phyloP scores from a whole-genome alignment of 1,140 invertebrate species.

The Palaemon carinicauda region DNA sequence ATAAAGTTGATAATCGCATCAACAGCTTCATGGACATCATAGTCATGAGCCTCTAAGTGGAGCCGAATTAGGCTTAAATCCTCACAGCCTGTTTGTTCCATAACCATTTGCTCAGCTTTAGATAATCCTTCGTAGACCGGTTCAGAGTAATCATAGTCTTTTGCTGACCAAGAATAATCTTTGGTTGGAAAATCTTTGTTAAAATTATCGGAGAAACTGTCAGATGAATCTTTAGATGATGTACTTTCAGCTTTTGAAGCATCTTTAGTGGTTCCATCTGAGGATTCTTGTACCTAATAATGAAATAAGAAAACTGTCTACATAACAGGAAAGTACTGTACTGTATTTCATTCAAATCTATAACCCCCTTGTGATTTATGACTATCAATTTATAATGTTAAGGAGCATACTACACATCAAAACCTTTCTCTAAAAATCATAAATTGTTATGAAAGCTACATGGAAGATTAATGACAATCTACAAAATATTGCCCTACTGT shows the following conservation, averaged over 20 bases:
- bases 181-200: not conserved
- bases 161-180: slow-evolving; percentile 1
- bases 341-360: no score
- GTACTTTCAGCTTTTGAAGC: not conserved
- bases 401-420: no score
- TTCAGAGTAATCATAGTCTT: slow-evolving; percentile 6
- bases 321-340: no score
- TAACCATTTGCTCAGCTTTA: slow-evolving; percentile 16
- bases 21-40: slow-evolving; percentile 43
- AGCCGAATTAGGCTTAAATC: slow-evolving; percentile 25
- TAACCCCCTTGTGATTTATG: no score
- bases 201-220: not conserved
- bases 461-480: no score
- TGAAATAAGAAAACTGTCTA: not conserved
- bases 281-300: slow-evolving; percentile 10
- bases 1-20: slow-evolving; percentile 33
- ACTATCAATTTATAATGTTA: no score
- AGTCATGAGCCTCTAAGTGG: slow-evolving; percentile 44
- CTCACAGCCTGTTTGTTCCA: slow-evolving; percentile 46
- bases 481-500: no score
- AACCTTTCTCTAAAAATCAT: no score
- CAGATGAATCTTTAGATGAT: not conserved
- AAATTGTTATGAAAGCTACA: no score
- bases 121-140: slow-evolving; percentile 29
- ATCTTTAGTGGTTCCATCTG: slow-evolving; percentile 8